A percentile compares a stretch with the other conserved stretches of the same genome.
Evolutionary conservation across 2,888 invertebrate species (phyloP).

Genomic region (Hedya salicella): DNA sequence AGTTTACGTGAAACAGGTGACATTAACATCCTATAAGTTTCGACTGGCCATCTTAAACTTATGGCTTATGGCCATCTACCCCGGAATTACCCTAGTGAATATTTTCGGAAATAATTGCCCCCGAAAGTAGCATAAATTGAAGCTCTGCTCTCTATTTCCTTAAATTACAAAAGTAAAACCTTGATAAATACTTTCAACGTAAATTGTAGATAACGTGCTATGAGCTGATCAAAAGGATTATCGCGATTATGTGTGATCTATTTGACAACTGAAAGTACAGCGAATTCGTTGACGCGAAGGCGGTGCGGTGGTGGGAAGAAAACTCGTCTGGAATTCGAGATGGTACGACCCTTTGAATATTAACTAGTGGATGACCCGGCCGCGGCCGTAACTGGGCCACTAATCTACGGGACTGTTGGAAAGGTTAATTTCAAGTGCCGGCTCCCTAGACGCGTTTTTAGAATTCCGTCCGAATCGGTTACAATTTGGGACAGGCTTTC

Average conservation of each 20-base stretch:
- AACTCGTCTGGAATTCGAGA: conserved; percentile 77
- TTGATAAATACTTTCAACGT: no score
- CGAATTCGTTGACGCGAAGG: conserved; percentile 56
- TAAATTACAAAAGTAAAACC: no score
- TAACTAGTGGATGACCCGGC: conserved; percentile 79
- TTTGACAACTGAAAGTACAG: conserved; percentile 64
- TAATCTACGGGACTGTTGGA: conserved; percentile 68
- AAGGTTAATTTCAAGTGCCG: conserved; percentile 70
- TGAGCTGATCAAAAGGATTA: no score
- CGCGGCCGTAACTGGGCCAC: conserved; percentile 69
- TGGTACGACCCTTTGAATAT: conserved; percentile 81
- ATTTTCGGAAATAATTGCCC: no score
- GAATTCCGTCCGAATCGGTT: conserved; percentile 27
- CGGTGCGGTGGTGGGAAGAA: conserved; percentile 57
- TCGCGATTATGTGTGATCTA: conserved; percentile 56
- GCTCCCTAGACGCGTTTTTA: conserved; percentile 35
- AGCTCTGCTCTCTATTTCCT: no score
- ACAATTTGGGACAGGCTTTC: conserved; percentile 22
- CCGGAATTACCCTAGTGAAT: no score
- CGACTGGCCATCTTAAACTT: no score
- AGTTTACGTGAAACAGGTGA: no score
- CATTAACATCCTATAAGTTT: no score
- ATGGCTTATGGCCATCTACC: no score
- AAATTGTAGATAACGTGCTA: no score
- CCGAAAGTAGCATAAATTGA: no score